Evolutionary conservation across 2,888 invertebrate genomes (phyloP).

Genomic region (Lasioglossum oenotherae): DNA sequence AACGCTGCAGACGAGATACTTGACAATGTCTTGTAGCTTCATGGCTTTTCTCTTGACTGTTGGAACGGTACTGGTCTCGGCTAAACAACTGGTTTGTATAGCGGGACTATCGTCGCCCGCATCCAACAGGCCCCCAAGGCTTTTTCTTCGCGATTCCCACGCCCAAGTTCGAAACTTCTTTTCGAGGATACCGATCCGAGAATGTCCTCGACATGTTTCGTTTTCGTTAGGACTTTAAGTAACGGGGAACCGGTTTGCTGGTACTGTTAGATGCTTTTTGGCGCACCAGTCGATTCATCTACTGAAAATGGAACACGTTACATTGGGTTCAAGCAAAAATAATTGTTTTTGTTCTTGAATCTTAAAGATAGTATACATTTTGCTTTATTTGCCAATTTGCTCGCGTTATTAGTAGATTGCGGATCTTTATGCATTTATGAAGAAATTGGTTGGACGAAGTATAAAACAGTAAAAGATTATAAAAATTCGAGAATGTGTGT

Average conservation of each 20-base stretch:
- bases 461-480: too few species aligned
- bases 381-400: background rate
- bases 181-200: conserved; percentile 19
- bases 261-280: conserved; percentile 71
- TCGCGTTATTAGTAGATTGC: too few species aligned
- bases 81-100: conserved; percentile 65
- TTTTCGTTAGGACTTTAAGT: conserved; percentile 59
- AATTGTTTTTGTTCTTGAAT: background rate
- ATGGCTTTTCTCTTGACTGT: conserved; percentile 75
- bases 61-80: conserved; percentile 64
- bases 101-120: conserved; percentile 77
- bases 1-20: conserved; percentile 74
- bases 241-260: conserved; percentile 61
- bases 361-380: background rate
- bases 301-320: background rate
- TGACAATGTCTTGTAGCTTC: conserved; percentile 77
- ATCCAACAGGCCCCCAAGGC: conserved; percentile 60
- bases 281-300: background rate
- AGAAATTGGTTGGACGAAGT: too few species aligned
- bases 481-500: too few species aligned
- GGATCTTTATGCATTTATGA: too few species aligned
- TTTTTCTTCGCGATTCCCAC: conserved; percentile 26
- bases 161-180: conserved; percentile 13
- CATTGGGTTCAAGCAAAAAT: background rate
- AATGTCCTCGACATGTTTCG: conserved; percentile 48